A percentile compares a stretch with the other conserved stretches of the same genome.
These are phyloP conservation scores for Phrynocephalus versicolor DNA, from an alignment of 2,113 vertebrate genomes.

Conservation along the genomic window DNA sequence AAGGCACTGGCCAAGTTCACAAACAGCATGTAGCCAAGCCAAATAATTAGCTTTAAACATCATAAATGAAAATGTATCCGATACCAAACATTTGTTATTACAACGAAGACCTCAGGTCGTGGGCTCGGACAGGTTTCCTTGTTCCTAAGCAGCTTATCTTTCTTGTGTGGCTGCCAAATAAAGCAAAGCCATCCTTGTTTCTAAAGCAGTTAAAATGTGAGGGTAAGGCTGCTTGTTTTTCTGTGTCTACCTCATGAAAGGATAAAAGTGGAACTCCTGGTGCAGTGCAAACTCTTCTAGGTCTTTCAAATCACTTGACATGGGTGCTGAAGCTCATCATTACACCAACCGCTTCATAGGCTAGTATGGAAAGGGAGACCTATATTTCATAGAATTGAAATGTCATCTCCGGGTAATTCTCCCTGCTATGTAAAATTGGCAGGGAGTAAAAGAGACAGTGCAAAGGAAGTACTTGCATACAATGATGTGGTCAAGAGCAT, in stretches of 20 bases:
- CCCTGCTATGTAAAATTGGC: neutral
- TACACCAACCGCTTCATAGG: neutral
- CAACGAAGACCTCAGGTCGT: constrained; percentile 47
- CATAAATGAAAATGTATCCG: constrained; percentile 47
- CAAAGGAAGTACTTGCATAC: neutral
- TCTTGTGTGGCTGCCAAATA: constrained; percentile 62
- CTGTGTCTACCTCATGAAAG: neutral
- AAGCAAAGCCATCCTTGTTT: constrained; percentile 62
- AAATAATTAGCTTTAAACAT: constrained; percentile 58
- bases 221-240: neutral
- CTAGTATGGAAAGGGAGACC: neutral
- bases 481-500: neutral
- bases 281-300: neutral
- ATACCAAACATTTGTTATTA: constrained; percentile 45
- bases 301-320: neutral
- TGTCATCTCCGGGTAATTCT: neutral
- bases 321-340: neutral
- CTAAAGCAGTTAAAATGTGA: constrained; percentile 39
- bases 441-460: neutral
- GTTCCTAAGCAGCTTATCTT: constrained; percentile 61
- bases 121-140: constrained; percentile 57
- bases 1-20: constrained; percentile 36
- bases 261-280: neutral
- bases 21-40: constrained; percentile 49
- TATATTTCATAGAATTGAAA: neutral